Percentiles rank a stretch among this genome's conserved stretches.
Evolutionary conservation across 2,113 vertebrate species (phyloP).

Genomic region (Cryptomyrus ogoouensis): DNA sequence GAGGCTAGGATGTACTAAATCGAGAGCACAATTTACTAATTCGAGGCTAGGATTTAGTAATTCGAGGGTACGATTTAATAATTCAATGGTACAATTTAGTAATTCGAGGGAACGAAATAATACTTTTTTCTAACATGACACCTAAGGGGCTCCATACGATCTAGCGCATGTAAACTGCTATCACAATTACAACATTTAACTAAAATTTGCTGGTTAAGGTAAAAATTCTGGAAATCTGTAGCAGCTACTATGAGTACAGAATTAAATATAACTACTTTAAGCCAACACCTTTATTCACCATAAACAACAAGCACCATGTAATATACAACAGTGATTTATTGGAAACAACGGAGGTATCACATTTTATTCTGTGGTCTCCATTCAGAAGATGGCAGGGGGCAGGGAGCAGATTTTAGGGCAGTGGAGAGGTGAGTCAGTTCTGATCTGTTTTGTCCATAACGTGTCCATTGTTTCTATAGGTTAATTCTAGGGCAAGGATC

Average conservation of each 20-base stretch:
- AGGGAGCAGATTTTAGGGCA: not conserved
- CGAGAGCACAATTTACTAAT: too few relatives aligned
- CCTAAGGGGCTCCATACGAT: too few relatives aligned
- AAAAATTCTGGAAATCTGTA: not conserved
- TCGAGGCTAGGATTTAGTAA: too few relatives aligned
- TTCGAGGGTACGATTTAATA: too few relatives aligned
- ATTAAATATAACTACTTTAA: not conserved
- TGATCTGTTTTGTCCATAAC: not conserved
- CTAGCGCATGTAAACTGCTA: not conserved
- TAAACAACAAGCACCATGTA: not conserved
- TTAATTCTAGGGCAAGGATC: not conserved
- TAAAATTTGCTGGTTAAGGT: not conserved
- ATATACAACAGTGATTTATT: not conserved
- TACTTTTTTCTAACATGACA: too few relatives aligned
- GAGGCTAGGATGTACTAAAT: too few relatives aligned
- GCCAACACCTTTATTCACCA: not conserved
- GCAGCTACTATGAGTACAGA: not conserved
- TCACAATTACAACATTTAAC: not conserved
- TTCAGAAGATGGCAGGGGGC: not conserved
- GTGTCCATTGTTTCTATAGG: not conserved
- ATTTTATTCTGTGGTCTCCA: not conserved
- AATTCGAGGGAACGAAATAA: too few relatives aligned
- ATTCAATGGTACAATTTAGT: too few relatives aligned
- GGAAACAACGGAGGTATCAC: not conserved
- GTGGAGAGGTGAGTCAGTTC: not conserved